Evolutionary conservation across 2,113 vertebrate species (phyloP), one percentile per base, ranked within the genome.

Genomic region (Chrysemys picta): DNA sequence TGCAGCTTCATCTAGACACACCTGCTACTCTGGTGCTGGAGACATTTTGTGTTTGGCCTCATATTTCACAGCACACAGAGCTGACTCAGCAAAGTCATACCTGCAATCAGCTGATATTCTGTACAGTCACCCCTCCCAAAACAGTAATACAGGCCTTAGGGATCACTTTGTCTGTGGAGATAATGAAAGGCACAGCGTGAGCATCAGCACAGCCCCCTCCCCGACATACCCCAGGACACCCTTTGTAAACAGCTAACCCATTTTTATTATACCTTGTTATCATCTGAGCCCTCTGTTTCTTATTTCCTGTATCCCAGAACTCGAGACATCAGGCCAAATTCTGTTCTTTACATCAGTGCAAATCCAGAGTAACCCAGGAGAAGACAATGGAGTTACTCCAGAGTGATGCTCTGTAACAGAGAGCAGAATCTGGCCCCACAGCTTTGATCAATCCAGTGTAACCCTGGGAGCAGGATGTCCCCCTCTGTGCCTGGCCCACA

Each of bases 381-480:
- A 12, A 59, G 54, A 72, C 69, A 17, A 45, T 54, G 80, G 82
- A 8, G 80, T 47, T 53, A 21, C 59, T 45, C 45, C 24, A 27
- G 0, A 52, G 72, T 53, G 45, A 9, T n/a, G 13, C 12, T 0
- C 0, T 0, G 35, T 21, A 6, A 24, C 1, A 0, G 0, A 54
- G 31, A 82, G 72, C 82, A 89, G 84, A 82, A 57, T 84, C 45
- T n/a, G 56, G 21, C 42, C 90, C 31, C 16, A 69, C 8, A 6
- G 62, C 62, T 69, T n/a, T n/a, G 14, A 69, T n/a, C 17, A 69
- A 19, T 8, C 62, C 62, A 69, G 62, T 69, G 35, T 17, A n/a
- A n/a, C 16, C 9, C 62, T 69, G 62, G 31, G 13, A n/a, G 62
- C 35, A 19, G 62, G 17, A 8, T 35, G 35, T n/a, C 17, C 62